phyloP scores from a whole-genome alignment of 2,888 invertebrate genomes.

The Ormyrus labotus region DNA sequence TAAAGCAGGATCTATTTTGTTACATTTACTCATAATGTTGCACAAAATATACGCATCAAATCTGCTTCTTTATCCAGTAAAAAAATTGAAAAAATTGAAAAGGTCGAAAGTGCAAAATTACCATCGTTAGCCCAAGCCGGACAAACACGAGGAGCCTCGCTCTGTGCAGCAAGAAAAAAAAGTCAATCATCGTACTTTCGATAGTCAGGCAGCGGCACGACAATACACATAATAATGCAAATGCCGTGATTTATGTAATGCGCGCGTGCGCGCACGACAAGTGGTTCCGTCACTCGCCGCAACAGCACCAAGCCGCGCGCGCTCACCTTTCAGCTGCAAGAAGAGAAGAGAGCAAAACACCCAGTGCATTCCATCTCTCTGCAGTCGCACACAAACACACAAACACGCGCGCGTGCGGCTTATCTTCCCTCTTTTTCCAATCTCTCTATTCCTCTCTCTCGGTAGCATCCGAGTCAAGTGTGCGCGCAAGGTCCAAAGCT shows the following conservation, averaged over 20 bases:
- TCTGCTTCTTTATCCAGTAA: too few relatives aligned
- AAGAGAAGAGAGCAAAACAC: conserved; percentile 22
- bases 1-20: too few relatives aligned
- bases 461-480: conserved; percentile 5
- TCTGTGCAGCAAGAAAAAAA: too few relatives aligned
- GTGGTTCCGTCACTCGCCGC: conserved; percentile 45
- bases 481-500: conserved; percentile 26
- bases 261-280: conserved; percentile 21
- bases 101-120: too few relatives aligned
- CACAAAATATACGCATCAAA: too few relatives aligned
- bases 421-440: not conserved
- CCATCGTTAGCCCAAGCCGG: too few relatives aligned
- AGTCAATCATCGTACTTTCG: too few relatives aligned
- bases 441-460: not conserved
- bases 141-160: too few relatives aligned
- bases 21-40: too few relatives aligned
- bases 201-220: too few relatives aligned
- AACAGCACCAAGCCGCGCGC: conserved; percentile 27
- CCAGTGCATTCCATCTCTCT: conserved; percentile 32
- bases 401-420: not conserved
- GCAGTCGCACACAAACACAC: conserved; percentile 1
- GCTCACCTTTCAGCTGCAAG: not conserved
- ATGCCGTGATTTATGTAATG: conserved; percentile 34
- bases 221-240: too few relatives aligned
- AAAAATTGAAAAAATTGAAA: too few relatives aligned